Percentiles rank a stretch among this genome's conserved stretches.
These are phyloP conservation scores for Ostrea denselamellosa DNA, from an alignment of 1,140 invertebrate species.

Conservation along the genomic window DNA sequence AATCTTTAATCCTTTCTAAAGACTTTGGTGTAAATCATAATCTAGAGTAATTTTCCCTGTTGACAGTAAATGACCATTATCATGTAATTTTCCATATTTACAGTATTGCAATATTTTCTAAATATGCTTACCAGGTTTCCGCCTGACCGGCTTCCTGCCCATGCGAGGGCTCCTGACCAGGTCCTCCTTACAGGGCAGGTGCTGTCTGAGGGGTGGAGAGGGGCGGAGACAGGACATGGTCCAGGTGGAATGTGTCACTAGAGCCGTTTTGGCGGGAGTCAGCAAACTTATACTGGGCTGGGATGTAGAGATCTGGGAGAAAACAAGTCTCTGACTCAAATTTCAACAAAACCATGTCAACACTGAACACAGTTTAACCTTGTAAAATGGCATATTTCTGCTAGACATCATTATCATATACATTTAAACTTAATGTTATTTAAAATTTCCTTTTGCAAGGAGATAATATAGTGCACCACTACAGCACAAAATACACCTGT, in stretches of 20 bases:
- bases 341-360: neutral
- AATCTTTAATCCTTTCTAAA: too few species aligned
- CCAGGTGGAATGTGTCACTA: slow-evolving; percentile 81
- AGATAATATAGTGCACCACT: too few species aligned
- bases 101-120: too few species aligned
- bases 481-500: too few species aligned
- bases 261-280: slow-evolving; percentile 72
- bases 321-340: neutral
- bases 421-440: too few species aligned
- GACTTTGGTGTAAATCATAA: too few species aligned
- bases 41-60: too few species aligned
- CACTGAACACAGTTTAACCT: neutral
- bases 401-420: too few species aligned
- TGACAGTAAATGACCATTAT: too few species aligned
- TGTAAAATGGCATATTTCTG: neutral
- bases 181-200: slow-evolving; percentile 81
- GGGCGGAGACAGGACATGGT: slow-evolving; percentile 88
- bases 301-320: slow-evolving; percentile 70
- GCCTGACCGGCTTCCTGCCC: slow-evolving; percentile 67
- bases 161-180: slow-evolving; percentile 74
- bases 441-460: too few species aligned
- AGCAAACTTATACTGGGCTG: slow-evolving; percentile 75
- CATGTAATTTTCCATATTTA: too few species aligned
- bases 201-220: slow-evolving; percentile 87
- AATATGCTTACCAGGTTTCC: slow-evolving; percentile 71